Conservation (phyloP, 2,797 vertebrate species). For the Spinus pinus region DNA sequence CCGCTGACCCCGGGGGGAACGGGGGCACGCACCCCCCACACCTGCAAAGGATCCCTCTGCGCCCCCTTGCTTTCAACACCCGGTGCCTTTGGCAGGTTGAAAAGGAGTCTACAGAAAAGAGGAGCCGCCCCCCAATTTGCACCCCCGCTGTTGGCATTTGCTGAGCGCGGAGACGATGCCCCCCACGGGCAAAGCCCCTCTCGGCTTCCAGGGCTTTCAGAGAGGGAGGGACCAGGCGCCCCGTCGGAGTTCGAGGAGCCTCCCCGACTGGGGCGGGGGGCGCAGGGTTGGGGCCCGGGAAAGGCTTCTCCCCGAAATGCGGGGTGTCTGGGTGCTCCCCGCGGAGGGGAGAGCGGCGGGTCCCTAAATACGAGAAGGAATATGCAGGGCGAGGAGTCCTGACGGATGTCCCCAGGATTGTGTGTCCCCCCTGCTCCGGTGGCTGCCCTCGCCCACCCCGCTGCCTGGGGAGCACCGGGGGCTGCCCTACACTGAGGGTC, state of each 20-base stretch:
- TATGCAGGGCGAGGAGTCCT: background rate
- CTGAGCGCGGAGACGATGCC: background rate
- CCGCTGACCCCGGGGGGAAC: background rate
- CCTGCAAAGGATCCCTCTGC: background rate
- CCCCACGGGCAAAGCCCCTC: background rate
- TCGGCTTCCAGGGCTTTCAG: background rate
- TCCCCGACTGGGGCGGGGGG: background rate
- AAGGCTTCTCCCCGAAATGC: background rate
- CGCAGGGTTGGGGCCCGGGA: background rate
- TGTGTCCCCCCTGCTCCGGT: rapidly evolving
- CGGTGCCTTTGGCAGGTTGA: background rate
- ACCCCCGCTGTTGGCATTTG: background rate
- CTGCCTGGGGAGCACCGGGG: background rate
- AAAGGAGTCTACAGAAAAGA: background rate
- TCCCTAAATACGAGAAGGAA: too few relatives aligned
- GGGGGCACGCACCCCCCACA: background rate
- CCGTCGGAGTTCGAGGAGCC: background rate
- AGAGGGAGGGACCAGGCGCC: background rate
- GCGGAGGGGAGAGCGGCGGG: too few relatives aligned
- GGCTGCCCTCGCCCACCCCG: background rate
- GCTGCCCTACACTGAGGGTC: background rate
- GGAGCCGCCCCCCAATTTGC: background rate
- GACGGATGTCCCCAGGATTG: too few relatives aligned
- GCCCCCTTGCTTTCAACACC: background rate
- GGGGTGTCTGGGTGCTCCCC: too few relatives aligned